A percentile compares a stretch with the other conserved stretches of the same genome.
phyloP scores from a whole-genome alignment of 1,140 invertebrate genomes.

The Neuroterus valhalla region DNA sequence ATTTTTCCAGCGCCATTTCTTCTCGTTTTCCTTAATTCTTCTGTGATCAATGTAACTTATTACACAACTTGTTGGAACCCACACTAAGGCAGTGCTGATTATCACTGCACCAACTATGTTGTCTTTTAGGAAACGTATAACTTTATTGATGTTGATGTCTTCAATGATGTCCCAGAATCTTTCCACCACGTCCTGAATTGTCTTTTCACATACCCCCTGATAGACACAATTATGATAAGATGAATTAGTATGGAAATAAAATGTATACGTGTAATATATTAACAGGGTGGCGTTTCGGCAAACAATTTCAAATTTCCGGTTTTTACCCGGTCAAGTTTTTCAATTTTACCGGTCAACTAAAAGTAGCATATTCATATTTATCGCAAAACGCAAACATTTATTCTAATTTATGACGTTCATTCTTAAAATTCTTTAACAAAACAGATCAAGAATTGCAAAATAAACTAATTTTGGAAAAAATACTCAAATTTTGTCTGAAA shows the following conservation, averaged over 20 bases:
- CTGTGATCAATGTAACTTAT: slow-evolving; percentile 88
- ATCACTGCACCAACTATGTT: slow-evolving; percentile 94
- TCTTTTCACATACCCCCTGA: slow-evolving; percentile 94
- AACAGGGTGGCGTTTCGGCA: too few relatives aligned
- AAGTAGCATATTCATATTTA: too few relatives aligned
- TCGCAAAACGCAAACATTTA: too few relatives aligned
- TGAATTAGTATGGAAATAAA: slow-evolving; percentile 36
- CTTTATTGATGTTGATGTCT: slow-evolving; percentile 95
- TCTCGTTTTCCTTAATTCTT: slow-evolving; percentile 74
- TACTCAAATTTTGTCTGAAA: too few relatives aligned
- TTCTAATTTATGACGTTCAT: too few relatives aligned
- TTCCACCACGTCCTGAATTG: slow-evolving; percentile 95
- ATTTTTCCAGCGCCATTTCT: slow-evolving; percentile 72
- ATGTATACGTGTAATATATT: too few relatives aligned
- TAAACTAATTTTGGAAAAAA: too few relatives aligned
- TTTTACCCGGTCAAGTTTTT: too few relatives aligned
- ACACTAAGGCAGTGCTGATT: slow-evolving; percentile 90
- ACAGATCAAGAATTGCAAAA: too few relatives aligned
- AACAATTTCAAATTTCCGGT: too few relatives aligned
- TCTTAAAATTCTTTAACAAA: too few relatives aligned
- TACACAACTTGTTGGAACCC: slow-evolving; percentile 92
- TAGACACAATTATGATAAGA: slow-evolving; percentile 51
- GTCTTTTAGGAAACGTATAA: slow-evolving; percentile 89
- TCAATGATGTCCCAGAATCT: slow-evolving; percentile 98
- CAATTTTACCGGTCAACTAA: too few relatives aligned